Evolutionary conservation across 2,113 vertebrate genomes (phyloP), one percentile per base, ranked within the genome.

Genomic region (Pygoscelis antarcticus): DNA sequence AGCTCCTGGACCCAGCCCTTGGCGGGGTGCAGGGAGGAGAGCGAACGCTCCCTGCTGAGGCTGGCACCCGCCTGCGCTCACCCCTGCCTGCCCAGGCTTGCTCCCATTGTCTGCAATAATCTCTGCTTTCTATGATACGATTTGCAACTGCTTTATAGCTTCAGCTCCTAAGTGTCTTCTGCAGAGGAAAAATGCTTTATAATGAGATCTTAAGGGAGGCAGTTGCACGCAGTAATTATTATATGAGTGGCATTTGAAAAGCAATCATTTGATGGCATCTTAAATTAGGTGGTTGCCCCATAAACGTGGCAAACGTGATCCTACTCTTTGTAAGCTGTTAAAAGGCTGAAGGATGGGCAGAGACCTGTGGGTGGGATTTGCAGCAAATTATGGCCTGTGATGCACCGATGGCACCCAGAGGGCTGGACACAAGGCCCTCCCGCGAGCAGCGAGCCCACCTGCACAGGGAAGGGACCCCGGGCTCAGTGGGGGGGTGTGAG

Each of bases 121-220:
- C 60, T 20, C 71, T 69, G 80, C 64, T 70, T 81, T 77, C 91
- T 61, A 77, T 12, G 3, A 21, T 54, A 30, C 7, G 8, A 66
- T 71, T 89, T 40, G 47, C 78, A 87, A 64, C 52, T 0, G 0
- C 74, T 89, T 70, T 58, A 77, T 18, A 61, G 83, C 87, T 75
- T 62, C 77, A 42, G 66, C 92, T 89, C 58, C 78, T 44, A 19
- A 11, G 55, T 54, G 77, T 30, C 58, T 90, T 70, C 74, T 87
- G 89, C 36, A 12, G 68, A 71, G 64, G 72, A 36, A 79, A 94
- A 94, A 82, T 15, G 83, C 69, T 89, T 72, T 42, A 42, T 78
- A 88, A 89, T 71, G 90, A 96, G 86, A 44, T 82, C 76, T 82
- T 38, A 34, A 90, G 80, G 80, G 83, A 91, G 66, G 90, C 70